Base-by-base conservation (phyloP, 1,140 invertebrate species). In the Halesus radiatus region DNA sequence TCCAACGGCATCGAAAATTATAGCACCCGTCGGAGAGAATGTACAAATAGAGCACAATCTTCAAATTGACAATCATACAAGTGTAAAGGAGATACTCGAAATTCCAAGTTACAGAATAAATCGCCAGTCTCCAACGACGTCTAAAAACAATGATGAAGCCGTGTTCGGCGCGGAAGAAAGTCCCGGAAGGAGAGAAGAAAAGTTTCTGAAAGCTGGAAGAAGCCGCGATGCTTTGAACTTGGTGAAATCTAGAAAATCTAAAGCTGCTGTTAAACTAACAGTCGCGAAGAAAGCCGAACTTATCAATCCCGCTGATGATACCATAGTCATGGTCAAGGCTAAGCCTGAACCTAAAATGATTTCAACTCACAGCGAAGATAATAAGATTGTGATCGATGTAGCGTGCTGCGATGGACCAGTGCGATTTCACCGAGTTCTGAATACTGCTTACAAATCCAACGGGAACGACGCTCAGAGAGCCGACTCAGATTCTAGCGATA, bases 391-490 rank as follows among this genome's bases (percentile, higher is more conserved):
- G 1, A 89, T 95, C 72, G 96, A 97, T 86, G 90, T 97, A 3
- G 96, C 96, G 6, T 96, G 94, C 62, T 97, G 96, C 87, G 96
- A 97, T 87, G 96, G 96, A 0, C 96, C 96, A 0, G 95, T 97
- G 0, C 90, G 93, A 45, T 97, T 97, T 86, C 94, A 94, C 79
- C 88, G 94, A 3, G 93, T 95, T 3, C 86, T 95, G 6, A 96
- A 96, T 84, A 92, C 93, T 58, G 94, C 94, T 81, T 96, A 95
- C 83, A 90, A 91, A 29, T 84, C 84, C 74, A 52, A 85, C 66
- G 81, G 87, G 3, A 4, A 22, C 13, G 72, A 75, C 0, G 32
- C 22, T 16, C 22, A 10, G n/a, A 1, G 85, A 85, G 26, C 84
- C 85, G 10, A 87, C 86, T 85, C 86, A 66, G 26, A 81, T 77